Evolutionary conservation across 23 tunicate species (phyloP).

Genomic region (Styela plicata): DNA sequence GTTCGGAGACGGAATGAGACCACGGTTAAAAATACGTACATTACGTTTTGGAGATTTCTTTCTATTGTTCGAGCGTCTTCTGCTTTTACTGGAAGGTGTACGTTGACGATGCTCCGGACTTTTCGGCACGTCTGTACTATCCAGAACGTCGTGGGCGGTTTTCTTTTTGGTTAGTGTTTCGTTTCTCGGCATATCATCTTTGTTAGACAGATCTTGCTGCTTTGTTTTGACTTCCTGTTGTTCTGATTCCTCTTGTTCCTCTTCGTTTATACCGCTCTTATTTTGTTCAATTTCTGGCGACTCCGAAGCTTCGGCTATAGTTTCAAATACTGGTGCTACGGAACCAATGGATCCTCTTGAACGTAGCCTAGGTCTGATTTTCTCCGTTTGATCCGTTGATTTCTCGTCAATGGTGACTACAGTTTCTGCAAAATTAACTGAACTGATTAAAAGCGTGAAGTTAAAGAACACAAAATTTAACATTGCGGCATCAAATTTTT

Average conservation of each 20-base stretch:
- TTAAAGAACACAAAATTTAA: too few relatives aligned
- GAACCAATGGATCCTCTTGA: slow-evolving; percentile 2
- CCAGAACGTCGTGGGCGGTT: too few relatives aligned
- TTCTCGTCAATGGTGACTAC: not conserved
- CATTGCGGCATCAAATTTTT: too few relatives aligned
- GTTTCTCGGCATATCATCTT: too few relatives aligned
- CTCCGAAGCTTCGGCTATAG: slow-evolving; percentile 48
- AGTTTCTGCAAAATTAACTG: not conserved
- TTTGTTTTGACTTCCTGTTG: too few relatives aligned
- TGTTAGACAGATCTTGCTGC: too few relatives aligned
- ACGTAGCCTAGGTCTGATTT: not conserved
- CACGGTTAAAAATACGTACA: slow-evolving; percentile 20
- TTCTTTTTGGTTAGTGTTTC: too few relatives aligned
- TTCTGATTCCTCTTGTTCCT: too few relatives aligned
- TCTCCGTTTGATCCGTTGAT: not conserved
- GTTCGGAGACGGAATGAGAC: slow-evolving; percentile 47
- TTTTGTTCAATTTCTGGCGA: not conserved
- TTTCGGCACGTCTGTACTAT: too few relatives aligned
- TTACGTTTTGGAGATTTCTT: not conserved
- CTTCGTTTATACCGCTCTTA: too few relatives aligned
- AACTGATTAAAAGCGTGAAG: not conserved
- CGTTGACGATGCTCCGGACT: not conserved
- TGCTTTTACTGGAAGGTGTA: not conserved
- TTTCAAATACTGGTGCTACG: slow-evolving; percentile 45
- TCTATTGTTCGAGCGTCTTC: not conserved